Percentiles rank a stretch among this genome's conserved stretches.
Evolutionary conservation across 2,113 vertebrate genomes (phyloP).

Genomic region (Eclectus roratus): DNA sequence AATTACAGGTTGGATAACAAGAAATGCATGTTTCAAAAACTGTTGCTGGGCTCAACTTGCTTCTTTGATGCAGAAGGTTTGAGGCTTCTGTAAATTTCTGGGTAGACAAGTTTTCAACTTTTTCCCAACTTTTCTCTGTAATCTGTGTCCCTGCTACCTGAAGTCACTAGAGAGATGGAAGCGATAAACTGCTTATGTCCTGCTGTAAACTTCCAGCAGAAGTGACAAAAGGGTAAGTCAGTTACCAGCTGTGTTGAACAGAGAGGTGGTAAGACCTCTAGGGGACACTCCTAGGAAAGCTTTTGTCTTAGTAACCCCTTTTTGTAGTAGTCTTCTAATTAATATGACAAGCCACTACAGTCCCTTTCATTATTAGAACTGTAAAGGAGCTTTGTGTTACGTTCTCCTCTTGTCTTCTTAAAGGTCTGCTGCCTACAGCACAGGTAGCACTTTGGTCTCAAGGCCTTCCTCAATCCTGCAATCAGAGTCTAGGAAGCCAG

Average conservation of each 20-base stretch:
- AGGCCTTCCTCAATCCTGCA: neutral
- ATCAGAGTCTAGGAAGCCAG: neutral
- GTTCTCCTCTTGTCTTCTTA: neutral
- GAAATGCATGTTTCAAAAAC: neutral
- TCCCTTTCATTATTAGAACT: neutral
- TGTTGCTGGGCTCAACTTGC: neutral
- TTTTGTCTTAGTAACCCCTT: neutral
- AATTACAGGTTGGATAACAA: neutral
- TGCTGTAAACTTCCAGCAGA: neutral
- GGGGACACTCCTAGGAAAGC: neutral
- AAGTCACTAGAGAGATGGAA: neutral
- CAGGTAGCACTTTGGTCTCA: neutral
- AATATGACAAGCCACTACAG: neutral
- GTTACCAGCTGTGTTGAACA: neutral
- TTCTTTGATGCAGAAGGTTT: neutral
- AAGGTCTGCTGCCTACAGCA: neutral
- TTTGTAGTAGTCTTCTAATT: neutral
- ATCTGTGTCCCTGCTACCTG: neutral
- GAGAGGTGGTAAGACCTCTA: neutral
- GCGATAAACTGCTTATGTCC: neutral
- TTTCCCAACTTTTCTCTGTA: neutral
- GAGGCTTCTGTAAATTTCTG: neutral
- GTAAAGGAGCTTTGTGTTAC: neutral
- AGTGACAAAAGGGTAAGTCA: neutral
- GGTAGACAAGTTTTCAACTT: neutral